phyloP scores from a whole-genome alignment of 92 coral and sea anemone species.

The Porites evermanni region DNA sequence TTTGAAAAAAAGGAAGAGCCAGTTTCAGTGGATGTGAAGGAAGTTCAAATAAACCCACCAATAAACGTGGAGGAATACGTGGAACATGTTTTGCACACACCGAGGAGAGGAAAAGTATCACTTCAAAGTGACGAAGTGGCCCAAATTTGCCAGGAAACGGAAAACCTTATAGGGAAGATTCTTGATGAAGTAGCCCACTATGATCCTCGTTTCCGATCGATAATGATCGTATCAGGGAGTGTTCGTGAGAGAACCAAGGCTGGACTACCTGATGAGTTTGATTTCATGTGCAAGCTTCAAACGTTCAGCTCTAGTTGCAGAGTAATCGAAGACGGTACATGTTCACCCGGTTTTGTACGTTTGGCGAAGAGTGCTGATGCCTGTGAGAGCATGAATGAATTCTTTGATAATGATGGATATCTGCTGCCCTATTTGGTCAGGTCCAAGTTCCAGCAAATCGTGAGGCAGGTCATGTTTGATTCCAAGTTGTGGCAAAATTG shows the following conservation, averaged over 20 bases:
- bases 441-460: constrained; percentile 27
- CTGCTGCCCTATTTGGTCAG: constrained; percentile 52
- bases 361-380: constrained; percentile 1
- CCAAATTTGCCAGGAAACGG: constrained; percentile 52
- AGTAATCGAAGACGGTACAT: constrained; percentile 46
- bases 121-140: constrained; percentile 47
- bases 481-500: constrained; percentile 44
- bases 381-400: constrained; percentile 26
- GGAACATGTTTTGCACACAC: constrained; percentile 57
- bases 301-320: constrained; percentile 26
- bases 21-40: constrained; percentile 25
- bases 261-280: constrained; percentile 58
- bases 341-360: constrained; percentile 63
- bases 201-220: constrained; percentile 58
- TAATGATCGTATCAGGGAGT: constrained; percentile 51
- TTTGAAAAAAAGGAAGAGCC: constrained; percentile 30
- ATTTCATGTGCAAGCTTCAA: constrained; percentile 62
- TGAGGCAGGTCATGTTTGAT: constrained; percentile 50
- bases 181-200: constrained; percentile 34
- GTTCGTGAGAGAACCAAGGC: constrained; percentile 64
- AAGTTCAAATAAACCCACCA: constrained; percentile 36
- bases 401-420: constrained; percentile 36
- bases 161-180: constrained; percentile 39
- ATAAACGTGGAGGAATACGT: constrained; percentile 45
- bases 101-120: constrained; percentile 48